phyloP scores from a whole-genome alignment of 2,113 vertebrate species.

The Hemichromis elongatus region DNA sequence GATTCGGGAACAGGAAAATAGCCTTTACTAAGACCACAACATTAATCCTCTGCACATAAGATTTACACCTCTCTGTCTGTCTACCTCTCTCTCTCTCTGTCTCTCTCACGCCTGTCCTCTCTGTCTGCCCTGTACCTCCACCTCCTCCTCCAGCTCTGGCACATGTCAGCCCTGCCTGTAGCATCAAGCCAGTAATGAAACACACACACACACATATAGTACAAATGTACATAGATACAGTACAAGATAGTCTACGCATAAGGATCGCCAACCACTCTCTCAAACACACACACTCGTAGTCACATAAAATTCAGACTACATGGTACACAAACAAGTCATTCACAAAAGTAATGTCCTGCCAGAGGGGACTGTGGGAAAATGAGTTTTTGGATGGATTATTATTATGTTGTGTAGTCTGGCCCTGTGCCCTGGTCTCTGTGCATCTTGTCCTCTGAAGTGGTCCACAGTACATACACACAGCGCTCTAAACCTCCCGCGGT shows the following conservation, averaged over 20 bases:
- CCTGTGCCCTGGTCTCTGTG: slow-evolving; percentile 1
- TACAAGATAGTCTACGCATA: not conserved
- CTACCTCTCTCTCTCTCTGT: not conserved
- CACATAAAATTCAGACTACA: not conserved
- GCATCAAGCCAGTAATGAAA: not conserved
- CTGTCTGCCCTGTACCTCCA: not conserved
- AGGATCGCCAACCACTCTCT: not conserved
- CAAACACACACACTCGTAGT: not conserved
- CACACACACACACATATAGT: not conserved
- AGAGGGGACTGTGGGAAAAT: slow-evolving; percentile 52
- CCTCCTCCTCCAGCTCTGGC: not conserved
- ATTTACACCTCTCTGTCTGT: slow-evolving; percentile 1
- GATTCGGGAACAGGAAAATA: slow-evolving; percentile 30
- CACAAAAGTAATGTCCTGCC: slow-evolving; percentile 50
- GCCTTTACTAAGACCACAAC: slow-evolving; percentile 10
- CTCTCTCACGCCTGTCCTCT: not conserved
- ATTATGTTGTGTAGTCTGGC: slow-evolving; percentile 24
- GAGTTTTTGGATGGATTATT: slow-evolving; percentile 60
- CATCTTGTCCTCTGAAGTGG: slow-evolving; percentile 31
- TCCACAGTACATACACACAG: not conserved
- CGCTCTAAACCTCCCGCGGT: not conserved
- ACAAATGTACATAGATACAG: not conserved
- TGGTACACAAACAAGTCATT: slow-evolving; percentile 46
- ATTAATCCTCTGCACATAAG: slow-evolving; percentile 26
- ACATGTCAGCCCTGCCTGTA: not conserved